A percentile compares a stretch with the other conserved stretches of the same genome.
These are phyloP conservation scores for Calameuta pallipes DNA, from an alignment of 2,888 invertebrate genomes.

Conservation along the genomic window DNA sequence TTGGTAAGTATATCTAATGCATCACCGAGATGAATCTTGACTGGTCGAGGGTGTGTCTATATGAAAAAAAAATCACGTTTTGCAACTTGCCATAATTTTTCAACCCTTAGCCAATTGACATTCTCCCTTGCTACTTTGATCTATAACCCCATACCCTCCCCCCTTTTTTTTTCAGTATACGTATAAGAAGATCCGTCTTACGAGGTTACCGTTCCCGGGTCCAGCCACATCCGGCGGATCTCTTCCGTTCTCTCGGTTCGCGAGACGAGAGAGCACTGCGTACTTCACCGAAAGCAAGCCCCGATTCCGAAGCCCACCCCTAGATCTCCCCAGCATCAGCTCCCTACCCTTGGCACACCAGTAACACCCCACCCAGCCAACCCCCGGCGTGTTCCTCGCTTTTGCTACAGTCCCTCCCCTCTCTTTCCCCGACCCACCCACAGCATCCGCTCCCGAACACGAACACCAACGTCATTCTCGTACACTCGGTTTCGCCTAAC, in stretches of 20 bases:
- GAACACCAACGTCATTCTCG: not conserved
- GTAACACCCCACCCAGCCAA: constrained; percentile 16
- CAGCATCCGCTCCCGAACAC: constrained; percentile 16
- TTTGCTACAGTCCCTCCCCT: constrained; percentile 7
- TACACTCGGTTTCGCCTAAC: constrained; percentile 1
- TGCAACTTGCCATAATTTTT: no score
- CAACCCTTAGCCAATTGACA: no score
- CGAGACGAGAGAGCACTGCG: constrained; percentile 55
- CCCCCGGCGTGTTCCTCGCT: constrained; percentile 7
- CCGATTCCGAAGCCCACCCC: constrained; percentile 36
- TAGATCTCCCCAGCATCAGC: constrained; percentile 28
- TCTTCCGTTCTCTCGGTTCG: constrained; percentile 46
- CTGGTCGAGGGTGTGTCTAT: no score
- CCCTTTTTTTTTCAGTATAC: no score
- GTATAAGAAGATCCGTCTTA: no score
- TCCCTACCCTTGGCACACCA: constrained; percentile 27
- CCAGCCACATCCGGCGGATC: no score
- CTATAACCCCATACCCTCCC: no score
- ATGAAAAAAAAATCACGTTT: no score
- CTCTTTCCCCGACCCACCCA: constrained; percentile 22
- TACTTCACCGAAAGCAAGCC: constrained; percentile 49
- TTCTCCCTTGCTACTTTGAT: no score
- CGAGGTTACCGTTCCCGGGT: no score
- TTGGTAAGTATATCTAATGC: no score
- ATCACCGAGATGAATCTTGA: no score